phyloP scores from a whole-genome alignment of 2,888 invertebrate species.

The Epinotia demarniana region DNA sequence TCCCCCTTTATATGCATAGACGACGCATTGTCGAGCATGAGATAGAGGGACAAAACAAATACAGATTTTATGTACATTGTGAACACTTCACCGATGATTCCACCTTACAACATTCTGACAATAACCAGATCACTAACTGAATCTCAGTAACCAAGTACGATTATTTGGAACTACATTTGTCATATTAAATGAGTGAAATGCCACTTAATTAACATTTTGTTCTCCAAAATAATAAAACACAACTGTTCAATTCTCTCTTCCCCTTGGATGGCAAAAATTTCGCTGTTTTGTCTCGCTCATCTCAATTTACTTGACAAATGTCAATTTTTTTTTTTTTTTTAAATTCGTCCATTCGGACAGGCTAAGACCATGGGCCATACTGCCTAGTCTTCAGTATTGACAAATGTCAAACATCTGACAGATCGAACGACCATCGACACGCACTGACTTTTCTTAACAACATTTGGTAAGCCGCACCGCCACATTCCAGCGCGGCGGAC shows the following conservation, averaged over 20 bases:
- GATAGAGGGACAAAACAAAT: slow-evolving; percentile 63
- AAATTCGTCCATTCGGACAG: too few relatives aligned
- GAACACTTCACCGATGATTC: slow-evolving; percentile 38
- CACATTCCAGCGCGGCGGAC: too few relatives aligned
- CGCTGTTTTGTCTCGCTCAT: slow-evolving; percentile 15
- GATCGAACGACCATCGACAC: slow-evolving; percentile 15
- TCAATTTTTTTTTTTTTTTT: too few relatives aligned
- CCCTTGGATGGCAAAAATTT: slow-evolving; percentile 20
- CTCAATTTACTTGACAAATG: slow-evolving; percentile 15
- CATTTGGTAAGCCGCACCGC: not conserved
- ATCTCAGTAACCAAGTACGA: not conserved
- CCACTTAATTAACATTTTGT: slow-evolving; percentile 7
- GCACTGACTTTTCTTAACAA: not conserved
- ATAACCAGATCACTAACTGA: slow-evolving; percentile 6
- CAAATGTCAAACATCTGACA: slow-evolving; percentile 18
- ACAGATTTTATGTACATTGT: slow-evolving; percentile 69
- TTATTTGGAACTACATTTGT: slow-evolving; percentile 7
- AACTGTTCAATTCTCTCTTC: slow-evolving; percentile 24
- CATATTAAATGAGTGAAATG: not conserved
- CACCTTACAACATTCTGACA: slow-evolving; percentile 19
- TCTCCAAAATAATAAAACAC: slow-evolving; percentile 16
- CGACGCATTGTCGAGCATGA: slow-evolving; percentile 59
- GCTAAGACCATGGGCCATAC: too few relatives aligned
- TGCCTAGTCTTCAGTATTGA: too few relatives aligned
- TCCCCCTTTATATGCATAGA: slow-evolving; percentile 75